Base-by-base conservation (phyloP, 2,113 vertebrate species). In the Gadus chalcogrammus region DNA sequence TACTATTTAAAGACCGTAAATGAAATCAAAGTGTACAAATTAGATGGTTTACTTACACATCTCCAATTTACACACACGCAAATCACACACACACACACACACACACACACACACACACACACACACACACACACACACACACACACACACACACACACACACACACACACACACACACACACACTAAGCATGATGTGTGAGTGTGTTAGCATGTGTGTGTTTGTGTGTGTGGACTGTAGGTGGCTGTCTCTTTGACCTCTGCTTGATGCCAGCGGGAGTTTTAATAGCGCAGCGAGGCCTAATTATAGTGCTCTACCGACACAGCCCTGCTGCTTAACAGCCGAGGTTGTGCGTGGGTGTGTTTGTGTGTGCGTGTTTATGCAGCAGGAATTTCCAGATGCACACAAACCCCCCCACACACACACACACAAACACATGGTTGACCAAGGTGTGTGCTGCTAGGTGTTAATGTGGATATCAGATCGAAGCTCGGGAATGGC, bases 391-490 rank as follows among this genome's bases (percentile, higher is more conserved):
- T 72, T 69, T 69, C 31, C 72, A 72, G 61, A 77, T 74, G 78
- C 71, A 83, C 81, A 85, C 84, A 79, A 73, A 66, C 52, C 48
- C 68, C 62, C 67, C 7, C 27, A 18, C 55, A 59, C 68, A 62
- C 13, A 64, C 73, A 42, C 63, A 35, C 61, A 66, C 27, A 73
- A 59, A 65, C 72, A 66, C 61, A 31, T 42, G 38, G 5, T 42
- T 20, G 17, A 24, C 66, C 73, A 74, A 81, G 81, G 71, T 78
- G 73, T 81, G 61, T 78, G 71, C 71, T 74, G 63, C 56, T 42
- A 81, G 81, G 86, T 89, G 89, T 89, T 90, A 87, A 84, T 86
- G 75, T 84, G 87, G 79, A 82, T 87, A 85, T 89, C 87, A 90
- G 84, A 86, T 85, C 74, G 72, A 84, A 80, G 69, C 74, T 76